Conservation (phyloP, 2,113 vertebrate species). For the Gymnarchus niloticus region DNA sequence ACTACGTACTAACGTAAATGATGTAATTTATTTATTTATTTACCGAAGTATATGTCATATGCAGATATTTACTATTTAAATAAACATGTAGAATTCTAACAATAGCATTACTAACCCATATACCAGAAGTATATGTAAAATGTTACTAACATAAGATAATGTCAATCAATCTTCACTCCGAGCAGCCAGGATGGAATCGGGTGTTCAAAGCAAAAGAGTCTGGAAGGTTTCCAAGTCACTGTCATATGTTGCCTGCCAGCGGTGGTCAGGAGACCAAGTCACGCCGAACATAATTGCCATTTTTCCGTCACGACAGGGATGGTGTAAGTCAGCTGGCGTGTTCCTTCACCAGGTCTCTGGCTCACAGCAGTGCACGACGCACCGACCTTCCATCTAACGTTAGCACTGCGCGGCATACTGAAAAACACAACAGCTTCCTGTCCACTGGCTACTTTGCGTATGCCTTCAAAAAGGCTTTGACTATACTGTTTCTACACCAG, state of each 20-base stretch:
- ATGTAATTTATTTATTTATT: neutral
- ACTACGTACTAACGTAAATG: neutral
- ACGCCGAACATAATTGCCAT: neutral
- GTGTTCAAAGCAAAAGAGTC: neutral
- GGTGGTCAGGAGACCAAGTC: neutral
- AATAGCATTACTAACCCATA: neutral
- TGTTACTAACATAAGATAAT: slow-evolving; percentile 6
- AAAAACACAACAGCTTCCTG: neutral
- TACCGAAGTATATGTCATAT: neutral
- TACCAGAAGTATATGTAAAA: neutral
- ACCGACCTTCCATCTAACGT: neutral
- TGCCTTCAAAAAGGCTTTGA: neutral
- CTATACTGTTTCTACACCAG: neutral
- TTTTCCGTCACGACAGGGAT: neutral
- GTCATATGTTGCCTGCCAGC: neutral
- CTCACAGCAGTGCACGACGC: neutral
- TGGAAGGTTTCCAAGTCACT: neutral
- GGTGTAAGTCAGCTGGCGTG: slow-evolving; percentile 1
- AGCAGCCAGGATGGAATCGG: neutral
- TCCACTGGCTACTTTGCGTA: neutral
- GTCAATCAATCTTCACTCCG: slow-evolving; percentile 1
- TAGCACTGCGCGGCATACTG: neutral
- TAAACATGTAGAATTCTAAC: neutral
- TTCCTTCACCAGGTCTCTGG: neutral
- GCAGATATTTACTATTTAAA: neutral